Evolutionary conservation across 2,113 vertebrate species (phyloP).

Genomic region (Sebastes schlegelii): DNA sequence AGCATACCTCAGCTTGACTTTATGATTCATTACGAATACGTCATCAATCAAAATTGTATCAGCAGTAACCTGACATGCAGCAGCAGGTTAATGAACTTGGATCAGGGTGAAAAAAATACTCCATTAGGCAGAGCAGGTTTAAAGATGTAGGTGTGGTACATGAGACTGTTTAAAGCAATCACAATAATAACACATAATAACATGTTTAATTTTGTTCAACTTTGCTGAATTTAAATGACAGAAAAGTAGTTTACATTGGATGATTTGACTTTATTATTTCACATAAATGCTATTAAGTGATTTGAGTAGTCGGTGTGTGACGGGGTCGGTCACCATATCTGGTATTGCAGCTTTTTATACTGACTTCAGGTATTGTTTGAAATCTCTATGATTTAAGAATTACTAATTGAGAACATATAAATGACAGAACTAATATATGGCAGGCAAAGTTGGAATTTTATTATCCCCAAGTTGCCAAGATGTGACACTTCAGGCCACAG

Average conservation of each 20-base stretch:
- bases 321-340: neutral
- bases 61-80: slow-evolving; percentile 4
- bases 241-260: neutral
- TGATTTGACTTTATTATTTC: neutral
- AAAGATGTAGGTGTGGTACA: neutral
- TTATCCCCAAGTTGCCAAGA: neutral
- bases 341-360: neutral
- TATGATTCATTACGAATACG: neutral
- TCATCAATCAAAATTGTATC: neutral
- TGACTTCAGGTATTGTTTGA: neutral
- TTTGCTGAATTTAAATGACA: neutral
- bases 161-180: neutral
- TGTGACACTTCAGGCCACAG: neutral
- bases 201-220: neutral
- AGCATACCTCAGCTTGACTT: neutral
- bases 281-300: neutral
- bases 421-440: neutral
- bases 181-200: neutral
- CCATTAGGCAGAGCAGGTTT: neutral
- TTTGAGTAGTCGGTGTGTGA: neutral
- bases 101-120: neutral
- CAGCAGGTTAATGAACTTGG: neutral
- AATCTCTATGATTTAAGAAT: neutral
- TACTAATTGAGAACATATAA: neutral
- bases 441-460: neutral